These are phyloP conservation scores for Rhinopomastus cyanomelas DNA, from an alignment of 2,113 vertebrate genomes.

Conservation along the genomic window DNA sequence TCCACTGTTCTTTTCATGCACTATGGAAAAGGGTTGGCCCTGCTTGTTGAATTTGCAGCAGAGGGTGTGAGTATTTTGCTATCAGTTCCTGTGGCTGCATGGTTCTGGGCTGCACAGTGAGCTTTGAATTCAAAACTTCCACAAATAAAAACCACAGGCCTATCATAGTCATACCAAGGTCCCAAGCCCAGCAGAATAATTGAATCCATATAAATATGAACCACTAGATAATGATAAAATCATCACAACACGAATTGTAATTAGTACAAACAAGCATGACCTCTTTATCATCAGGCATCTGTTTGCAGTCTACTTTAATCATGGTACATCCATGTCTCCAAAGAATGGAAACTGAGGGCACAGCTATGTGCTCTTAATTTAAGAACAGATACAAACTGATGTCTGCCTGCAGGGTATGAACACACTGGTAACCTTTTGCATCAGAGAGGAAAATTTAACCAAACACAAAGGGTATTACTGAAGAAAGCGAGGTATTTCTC, in stretches of 20 bases:
- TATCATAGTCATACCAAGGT: not conserved
- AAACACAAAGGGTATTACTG: not conserved
- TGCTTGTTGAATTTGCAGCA: not conserved
- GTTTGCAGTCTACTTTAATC: slow-evolving; percentile 20
- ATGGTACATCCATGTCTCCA: not conserved
- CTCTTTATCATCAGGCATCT: not conserved
- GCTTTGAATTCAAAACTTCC: not conserved
- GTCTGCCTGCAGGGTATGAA: not conserved
- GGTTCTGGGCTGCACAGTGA: not conserved
- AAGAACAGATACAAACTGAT: not conserved
- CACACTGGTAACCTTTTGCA: not conserved
- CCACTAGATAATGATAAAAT: not conserved
- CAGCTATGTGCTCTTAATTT: not conserved
- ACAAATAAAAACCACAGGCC: not conserved
- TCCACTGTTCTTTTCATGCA: not conserved
- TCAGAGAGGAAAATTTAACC: not conserved
- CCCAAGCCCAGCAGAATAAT: not conserved
- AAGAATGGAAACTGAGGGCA: not conserved
- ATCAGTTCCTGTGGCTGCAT: not conserved
- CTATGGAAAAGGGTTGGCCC: not conserved
- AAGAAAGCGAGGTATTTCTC: not conserved
- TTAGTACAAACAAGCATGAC: not conserved
- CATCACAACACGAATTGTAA: not conserved
- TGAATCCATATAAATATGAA: not conserved
- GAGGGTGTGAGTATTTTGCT: not conserved